Percentiles rank a stretch among this genome's conserved stretches.
Evolutionary conservation across 1,140 invertebrate genomes (phyloP).

Genomic region (Nasonia giraulti): DNA sequence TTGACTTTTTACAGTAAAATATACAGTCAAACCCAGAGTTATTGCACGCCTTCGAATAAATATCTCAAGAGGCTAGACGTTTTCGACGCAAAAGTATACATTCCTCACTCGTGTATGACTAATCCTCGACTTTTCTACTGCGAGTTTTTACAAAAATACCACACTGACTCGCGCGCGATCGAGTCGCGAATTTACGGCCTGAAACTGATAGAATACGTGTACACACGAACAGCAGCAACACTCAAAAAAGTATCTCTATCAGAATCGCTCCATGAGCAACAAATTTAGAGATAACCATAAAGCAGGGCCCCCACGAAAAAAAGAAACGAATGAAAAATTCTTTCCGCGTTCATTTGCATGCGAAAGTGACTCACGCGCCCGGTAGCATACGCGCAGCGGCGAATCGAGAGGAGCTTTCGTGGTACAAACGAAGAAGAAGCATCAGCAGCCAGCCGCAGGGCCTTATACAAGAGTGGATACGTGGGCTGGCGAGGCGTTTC

Average conservation of each 20-base stretch:
- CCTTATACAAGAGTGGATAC: slow-evolving; percentile 51
- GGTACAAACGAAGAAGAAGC: slow-evolving; percentile 7
- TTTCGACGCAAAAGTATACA: neutral
- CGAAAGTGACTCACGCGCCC: slow-evolving; percentile 23
- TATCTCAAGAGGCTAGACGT: neutral
- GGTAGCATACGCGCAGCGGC: neutral
- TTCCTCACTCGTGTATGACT: neutral
- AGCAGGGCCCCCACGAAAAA: neutral
- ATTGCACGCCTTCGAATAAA: neutral
- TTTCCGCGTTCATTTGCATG: neutral
- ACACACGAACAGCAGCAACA: neutral
- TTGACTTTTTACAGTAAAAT: neutral
- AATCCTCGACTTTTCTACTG: neutral
- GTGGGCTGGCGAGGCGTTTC: slow-evolving; percentile 65
- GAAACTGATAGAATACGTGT: neutral
- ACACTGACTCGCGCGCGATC: neutral
- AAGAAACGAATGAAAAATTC: slow-evolving; percentile 9
- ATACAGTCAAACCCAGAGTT: neutral
- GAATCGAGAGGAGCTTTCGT: neutral
- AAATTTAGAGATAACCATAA: neutral
- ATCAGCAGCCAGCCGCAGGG: neutral
- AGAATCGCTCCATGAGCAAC: neutral
- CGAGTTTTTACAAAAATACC: neutral
- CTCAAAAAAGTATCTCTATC: neutral
- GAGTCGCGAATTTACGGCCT: neutral